Percentiles rank a stretch among this genome's conserved stretches.
phyloP scores from a whole-genome alignment of 1,140 invertebrate genomes.

The Vanessa atalanta region DNA sequence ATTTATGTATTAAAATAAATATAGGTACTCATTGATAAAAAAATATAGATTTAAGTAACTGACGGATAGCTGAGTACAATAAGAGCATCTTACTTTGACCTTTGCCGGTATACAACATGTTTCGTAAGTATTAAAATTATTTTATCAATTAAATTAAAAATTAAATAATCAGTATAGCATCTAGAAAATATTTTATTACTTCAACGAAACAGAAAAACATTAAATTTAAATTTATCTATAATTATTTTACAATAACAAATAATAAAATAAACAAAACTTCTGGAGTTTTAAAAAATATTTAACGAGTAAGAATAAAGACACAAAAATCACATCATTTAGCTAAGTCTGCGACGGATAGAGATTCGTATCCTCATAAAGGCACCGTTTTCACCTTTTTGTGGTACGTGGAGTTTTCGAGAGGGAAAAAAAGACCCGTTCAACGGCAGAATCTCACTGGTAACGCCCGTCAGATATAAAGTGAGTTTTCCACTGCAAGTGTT shows the following conservation, averaged over 20 bases:
- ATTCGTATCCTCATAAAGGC: conserved; percentile 35
- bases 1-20: no score
- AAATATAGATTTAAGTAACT: no score
- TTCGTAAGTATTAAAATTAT: background rate
- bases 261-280: background rate
- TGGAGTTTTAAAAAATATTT: background rate
- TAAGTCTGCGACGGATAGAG: conserved; percentile 35
- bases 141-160: background rate
- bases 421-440: conserved; percentile 33
- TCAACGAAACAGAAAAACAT: background rate
- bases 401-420: conserved; percentile 28
- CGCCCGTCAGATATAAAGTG: conserved; percentile 16
- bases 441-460: conserved; percentile 26
- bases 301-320: conserved; percentile 11
- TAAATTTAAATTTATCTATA: background rate
- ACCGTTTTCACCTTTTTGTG: conserved; percentile 39
- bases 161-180: no score
- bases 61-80: no score
- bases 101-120: no score
- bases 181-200: no score
- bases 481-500: conserved; percentile 13
- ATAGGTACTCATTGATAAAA: no score
- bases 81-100: no score
- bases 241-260: no score
- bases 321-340: conserved; percentile 28